These are phyloP conservation scores for Cygnus buccinator DNA, from an alignment of 2,113 vertebrate genomes.

Conservation along the genomic window DNA sequence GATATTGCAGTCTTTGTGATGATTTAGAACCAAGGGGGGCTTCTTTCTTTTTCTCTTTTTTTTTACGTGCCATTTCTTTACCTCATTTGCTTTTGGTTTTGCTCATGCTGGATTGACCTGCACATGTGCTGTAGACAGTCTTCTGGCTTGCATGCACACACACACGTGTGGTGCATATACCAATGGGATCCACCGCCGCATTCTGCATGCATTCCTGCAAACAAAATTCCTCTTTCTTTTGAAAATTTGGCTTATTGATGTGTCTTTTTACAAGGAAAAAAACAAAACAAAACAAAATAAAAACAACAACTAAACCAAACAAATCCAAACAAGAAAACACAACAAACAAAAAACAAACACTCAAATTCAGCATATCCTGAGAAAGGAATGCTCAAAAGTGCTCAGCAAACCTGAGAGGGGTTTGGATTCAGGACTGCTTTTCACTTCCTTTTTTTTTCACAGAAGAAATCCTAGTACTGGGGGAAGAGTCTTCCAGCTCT, in stretches of 20 bases:
- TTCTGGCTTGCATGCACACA: neutral
- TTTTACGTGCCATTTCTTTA: conserved; percentile 17
- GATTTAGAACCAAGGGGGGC: conserved; percentile 1
- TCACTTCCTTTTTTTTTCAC: neutral
- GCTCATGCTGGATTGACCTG: conserved; percentile 29
- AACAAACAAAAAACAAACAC: neutral
- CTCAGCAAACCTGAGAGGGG: neutral
- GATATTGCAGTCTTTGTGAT: conserved; percentile 63
- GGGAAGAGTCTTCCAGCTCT: neutral
- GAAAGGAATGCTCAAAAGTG: neutral
- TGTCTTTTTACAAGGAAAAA: no score
- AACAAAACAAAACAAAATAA: neutral
- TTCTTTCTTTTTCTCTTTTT: neutral
- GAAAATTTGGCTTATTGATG: neutral
- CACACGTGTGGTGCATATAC: conserved; percentile 3
- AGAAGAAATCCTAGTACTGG: neutral
- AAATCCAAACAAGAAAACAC: neutral
- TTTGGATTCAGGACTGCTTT: neutral
- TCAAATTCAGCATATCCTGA: neutral
- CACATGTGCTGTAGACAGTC: conserved; percentile 30
- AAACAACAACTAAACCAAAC: neutral
- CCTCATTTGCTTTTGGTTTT: conserved; percentile 54
- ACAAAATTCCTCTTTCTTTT: neutral
- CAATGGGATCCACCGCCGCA: neutral
- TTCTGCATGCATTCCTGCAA: neutral